A percentile compares a stretch with the other conserved stretches of the same genome.
phyloP scores from a whole-genome alignment of 2,797 vertebrate genomes.

The Prunella strophiata region DNA sequence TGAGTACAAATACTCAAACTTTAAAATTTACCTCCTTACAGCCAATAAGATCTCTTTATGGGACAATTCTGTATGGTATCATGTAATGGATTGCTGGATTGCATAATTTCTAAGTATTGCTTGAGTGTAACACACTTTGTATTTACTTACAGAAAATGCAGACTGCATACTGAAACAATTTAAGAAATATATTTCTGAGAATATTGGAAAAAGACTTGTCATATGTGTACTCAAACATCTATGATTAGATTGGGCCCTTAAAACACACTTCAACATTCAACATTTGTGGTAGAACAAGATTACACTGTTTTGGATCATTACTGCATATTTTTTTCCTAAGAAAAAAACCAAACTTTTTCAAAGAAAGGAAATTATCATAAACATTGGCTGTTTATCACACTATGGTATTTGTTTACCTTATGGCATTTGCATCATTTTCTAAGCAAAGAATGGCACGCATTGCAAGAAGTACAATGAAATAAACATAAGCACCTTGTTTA shows the following conservation, averaged over 20 bases:
- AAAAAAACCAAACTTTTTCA: not conserved
- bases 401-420: not conserved
- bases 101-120: not conserved
- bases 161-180: not conserved
- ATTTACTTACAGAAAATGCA: not conserved
- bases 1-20: not conserved
- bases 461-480: not conserved
- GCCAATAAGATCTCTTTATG: not conserved
- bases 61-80: not conserved
- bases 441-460: not conserved
- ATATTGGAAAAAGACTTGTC: not conserved
- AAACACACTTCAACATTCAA: not conserved
- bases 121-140: not conserved
- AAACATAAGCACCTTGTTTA: not conserved
- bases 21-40: not conserved
- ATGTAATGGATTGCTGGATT: not conserved
- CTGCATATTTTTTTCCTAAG: not conserved
- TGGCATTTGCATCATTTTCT: not conserved
- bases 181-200: not conserved
- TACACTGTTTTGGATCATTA: not conserved
- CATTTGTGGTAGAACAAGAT: not conserved
- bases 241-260: not conserved
- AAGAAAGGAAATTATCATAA: not conserved
- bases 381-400: not conserved
- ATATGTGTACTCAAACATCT: not conserved